Conservation (phyloP, 2,113 vertebrate species). For the Propithecus coquereli region DNA sequence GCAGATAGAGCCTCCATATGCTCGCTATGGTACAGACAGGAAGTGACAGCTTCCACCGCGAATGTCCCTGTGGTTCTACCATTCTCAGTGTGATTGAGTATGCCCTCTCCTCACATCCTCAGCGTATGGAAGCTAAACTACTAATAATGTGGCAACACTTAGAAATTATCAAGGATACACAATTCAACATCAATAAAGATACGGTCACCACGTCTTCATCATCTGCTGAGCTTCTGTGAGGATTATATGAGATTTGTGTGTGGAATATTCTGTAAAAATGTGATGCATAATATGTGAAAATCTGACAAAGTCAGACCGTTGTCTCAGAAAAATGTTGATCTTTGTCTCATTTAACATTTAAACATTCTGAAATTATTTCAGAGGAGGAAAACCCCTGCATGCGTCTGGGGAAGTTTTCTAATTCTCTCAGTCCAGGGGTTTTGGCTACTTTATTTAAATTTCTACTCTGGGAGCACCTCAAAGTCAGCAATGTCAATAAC, state of each 20-base stretch:
- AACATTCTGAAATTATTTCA: background rate
- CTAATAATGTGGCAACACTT: too few relatives aligned
- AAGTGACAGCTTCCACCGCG: rapidly evolving
- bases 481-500: background rate
- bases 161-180: background rate
- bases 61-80: rapidly evolving
- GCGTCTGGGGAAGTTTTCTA: background rate
- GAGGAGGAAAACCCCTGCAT: background rate
- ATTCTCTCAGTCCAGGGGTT: background rate
- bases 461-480: background rate
- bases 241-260: rapidly evolving
- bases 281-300: background rate
- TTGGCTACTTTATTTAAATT: background rate
- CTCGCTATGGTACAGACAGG: background rate
- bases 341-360: background rate
- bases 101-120: rapidly evolving
- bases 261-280: background rate
- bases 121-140: background rate
- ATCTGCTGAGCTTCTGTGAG: background rate
- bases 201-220: rapidly evolving
- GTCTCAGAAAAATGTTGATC: background rate
- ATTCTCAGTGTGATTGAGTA: rapidly evolving
- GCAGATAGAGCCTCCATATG: rapidly evolving
- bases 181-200: background rate
- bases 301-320: background rate